These are phyloP conservation scores for Eubasilissa splendida DNA, from an alignment of 2,888 invertebrate species.

Conservation along the genomic window DNA sequence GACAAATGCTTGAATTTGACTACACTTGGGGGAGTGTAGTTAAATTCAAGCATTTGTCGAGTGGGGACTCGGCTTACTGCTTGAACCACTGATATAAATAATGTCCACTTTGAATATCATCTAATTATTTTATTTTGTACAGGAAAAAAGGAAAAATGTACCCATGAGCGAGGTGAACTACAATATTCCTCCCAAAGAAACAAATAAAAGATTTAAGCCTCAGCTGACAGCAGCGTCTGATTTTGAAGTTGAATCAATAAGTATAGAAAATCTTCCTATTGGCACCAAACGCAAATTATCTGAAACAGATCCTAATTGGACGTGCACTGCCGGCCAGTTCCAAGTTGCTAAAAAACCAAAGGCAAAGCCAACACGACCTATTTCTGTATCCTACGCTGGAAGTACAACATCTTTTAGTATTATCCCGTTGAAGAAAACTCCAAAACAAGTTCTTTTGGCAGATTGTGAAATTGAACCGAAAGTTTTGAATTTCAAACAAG, in stretches of 20 bases:
- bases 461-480: constrained; percentile 61
- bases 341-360: constrained; percentile 63
- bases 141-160: background rate
- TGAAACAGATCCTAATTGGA: constrained; percentile 59
- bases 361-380: constrained; percentile 67
- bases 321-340: constrained; percentile 59
- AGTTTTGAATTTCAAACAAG: constrained; percentile 39
- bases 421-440: constrained; percentile 61
- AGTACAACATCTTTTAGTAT: constrained; percentile 69
- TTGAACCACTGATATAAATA: background rate
- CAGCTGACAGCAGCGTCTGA: background rate
- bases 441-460: constrained; percentile 64
- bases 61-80: background rate
- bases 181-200: constrained; percentile 4
- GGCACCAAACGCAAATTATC: constrained; percentile 11
- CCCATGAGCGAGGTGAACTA: background rate
- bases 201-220: background rate
- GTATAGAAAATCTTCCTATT: background rate
- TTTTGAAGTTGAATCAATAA: constrained; percentile 13
- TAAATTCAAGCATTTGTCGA: background rate
- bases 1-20: background rate
- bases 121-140: background rate
- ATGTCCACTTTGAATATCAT: background rate
- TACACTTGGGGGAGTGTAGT: no score
- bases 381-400: constrained; percentile 65